Evolutionary conservation across 92 coral and sea anemone genomes (phyloP).

Genomic region (Epizoanthus rinbou): DNA sequence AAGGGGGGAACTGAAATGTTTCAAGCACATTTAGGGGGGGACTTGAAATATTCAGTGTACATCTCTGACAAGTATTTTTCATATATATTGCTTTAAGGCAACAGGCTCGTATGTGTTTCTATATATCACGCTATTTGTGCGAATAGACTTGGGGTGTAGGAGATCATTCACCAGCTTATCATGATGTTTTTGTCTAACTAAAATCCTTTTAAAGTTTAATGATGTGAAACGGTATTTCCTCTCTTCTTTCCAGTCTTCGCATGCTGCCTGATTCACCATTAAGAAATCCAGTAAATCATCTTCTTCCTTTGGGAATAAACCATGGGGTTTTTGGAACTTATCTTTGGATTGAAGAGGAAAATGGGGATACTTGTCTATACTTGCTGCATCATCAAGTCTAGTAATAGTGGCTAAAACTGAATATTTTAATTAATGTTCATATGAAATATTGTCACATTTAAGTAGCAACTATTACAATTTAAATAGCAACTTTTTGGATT

Average conservation of each 20-base stretch:
- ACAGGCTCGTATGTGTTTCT: slow-evolving; percentile 63
- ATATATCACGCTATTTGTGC: slow-evolving; percentile 54
- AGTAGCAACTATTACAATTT: no score
- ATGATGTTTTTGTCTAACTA: slow-evolving; percentile 54
- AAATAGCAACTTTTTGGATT: no score
- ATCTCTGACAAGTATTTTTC: slow-evolving; percentile 60
- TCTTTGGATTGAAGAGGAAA: slow-evolving; percentile 49
- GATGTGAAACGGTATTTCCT: slow-evolving; percentile 66
- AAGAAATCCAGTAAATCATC: slow-evolving; percentile 44
- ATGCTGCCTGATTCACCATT: slow-evolving; percentile 54
- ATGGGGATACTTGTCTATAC: slow-evolving; percentile 33
- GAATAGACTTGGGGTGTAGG: slow-evolving; percentile 56
- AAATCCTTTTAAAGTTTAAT: slow-evolving; percentile 59
- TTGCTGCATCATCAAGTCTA: slow-evolving; percentile 34
- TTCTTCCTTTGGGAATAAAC: slow-evolving; percentile 18
- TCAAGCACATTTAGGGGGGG: no score
- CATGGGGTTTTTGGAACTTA: slow-evolving; percentile 31
- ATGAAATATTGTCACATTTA: no score
- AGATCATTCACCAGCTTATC: slow-evolving; percentile 53
- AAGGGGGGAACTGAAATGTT: no score
- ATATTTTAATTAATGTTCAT: no score
- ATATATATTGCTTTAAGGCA: slow-evolving; percentile 58
- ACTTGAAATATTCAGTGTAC: no score
- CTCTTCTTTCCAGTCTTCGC: slow-evolving; percentile 63
- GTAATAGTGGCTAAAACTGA: slow-evolving; percentile 50